Base-by-base conservation (phyloP, 2,888 invertebrate species). In the Ormyrus pomaceus region DNA sequence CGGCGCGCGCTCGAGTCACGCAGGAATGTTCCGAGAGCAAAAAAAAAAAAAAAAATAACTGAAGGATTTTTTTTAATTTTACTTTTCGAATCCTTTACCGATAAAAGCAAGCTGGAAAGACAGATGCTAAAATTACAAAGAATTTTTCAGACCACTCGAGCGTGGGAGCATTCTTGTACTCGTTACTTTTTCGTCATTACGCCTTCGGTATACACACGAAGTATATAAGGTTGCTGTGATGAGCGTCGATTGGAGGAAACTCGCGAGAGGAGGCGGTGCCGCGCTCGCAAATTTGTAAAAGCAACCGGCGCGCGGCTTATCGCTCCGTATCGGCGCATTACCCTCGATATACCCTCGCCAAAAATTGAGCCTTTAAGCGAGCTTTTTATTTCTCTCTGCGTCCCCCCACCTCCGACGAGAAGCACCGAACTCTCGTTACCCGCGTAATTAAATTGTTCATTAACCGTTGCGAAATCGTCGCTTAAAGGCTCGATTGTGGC, bases 151-250 rank as follows among this genome's bases (percentile, higher is more conserved):
- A 34, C 56, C 56, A 13, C 34, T 5, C n/a, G 64, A 64, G n/a
- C 13, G 46, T 58, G 70, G 48, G 58, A 70, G 48, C 48, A 70
- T 70, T 70, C 70, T 70, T 70, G 58, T 19, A 58, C 46, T 50
- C 13, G 59, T 48, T 34, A 34, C 34, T 34, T 34, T 34, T 34
- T 34, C 34, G 34, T 34, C 34, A 34, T 34, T 34, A 34, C 34
- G 34, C 34, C 34, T 34, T 34, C n/a, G 46, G n/a, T 7, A 50
- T 7, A 50, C 9, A 10, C 13, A 13, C 48, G 10, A 48, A 70
- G 51, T 51, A 62, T 64, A 61, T 62, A 68, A 76, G 66, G 71
- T 71, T 77, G 77, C 77, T 78, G 77, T 78, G 77, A 78, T 78
- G 77, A 78, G 65, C 65, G 59, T 59, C 66, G 77, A 72, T 72